These are phyloP conservation scores for Tetraneura akinire DNA, from an alignment of 1,140 invertebrate species.

Conservation along the genomic window DNA sequence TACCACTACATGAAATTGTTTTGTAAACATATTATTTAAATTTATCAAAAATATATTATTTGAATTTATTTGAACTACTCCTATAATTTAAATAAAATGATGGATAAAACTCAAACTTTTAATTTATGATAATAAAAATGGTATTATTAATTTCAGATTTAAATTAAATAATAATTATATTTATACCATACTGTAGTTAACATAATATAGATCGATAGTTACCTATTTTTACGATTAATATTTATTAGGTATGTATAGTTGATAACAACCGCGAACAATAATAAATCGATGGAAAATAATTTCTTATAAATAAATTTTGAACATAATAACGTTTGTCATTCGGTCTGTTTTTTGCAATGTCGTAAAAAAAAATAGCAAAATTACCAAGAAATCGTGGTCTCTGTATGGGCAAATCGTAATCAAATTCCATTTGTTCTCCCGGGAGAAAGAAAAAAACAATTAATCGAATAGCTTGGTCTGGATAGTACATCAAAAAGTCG, in stretches of 20 bases:
- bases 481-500: slow-evolving; percentile 48
- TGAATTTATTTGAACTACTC: too few species aligned
- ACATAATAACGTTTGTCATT: slow-evolving; percentile 7
- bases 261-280: neutral
- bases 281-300: neutral
- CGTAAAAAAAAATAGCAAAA: neutral
- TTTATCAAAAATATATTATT: too few species aligned
- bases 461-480: slow-evolving; percentile 40
- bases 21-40: too few species aligned
- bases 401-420: slow-evolving; percentile 11
- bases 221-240: neutral
- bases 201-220: neutral
- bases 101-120: too few species aligned
- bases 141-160: too few species aligned
- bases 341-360: neutral
- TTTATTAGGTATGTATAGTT: too few species aligned
- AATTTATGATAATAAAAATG: too few species aligned
- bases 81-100: too few species aligned
- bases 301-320: neutral
- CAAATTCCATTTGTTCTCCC: slow-evolving; percentile 24
- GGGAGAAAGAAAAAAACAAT: slow-evolving; percentile 43
- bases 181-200: too few species aligned
- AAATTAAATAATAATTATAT: too few species aligned
- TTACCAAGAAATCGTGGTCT: slow-evolving; percentile 23
- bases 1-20: too few species aligned